These are phyloP conservation scores for Drosophila parabipectinata DNA, from an alignment of 1,140 invertebrate species.

Conservation along the genomic window DNA sequence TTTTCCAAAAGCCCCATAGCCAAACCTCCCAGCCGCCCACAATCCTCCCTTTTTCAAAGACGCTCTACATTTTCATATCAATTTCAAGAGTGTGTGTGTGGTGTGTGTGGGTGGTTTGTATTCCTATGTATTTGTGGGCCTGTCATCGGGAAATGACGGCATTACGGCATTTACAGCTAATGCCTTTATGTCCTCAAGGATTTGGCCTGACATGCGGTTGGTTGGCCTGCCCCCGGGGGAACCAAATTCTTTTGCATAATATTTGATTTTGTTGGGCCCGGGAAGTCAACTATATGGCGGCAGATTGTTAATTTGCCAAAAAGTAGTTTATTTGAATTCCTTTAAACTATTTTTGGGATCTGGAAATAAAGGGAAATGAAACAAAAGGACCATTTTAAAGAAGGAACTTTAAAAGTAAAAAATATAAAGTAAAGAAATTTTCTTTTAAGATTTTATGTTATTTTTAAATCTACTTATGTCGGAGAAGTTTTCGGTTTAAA, in stretches of 20 bases:
- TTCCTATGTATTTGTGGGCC: conserved; percentile 19
- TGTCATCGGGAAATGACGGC: conserved; percentile 79
- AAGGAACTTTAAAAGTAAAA: too few relatives aligned
- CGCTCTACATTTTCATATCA: conserved; percentile 48
- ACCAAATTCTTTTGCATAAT: conserved; percentile 70
- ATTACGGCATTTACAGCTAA: conserved; percentile 80
- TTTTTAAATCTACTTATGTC: too few relatives aligned
- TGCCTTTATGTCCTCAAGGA: conserved; percentile 75
- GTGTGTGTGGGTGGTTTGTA: not conserved
- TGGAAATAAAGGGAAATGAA: too few relatives aligned
- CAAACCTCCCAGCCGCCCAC: conserved; percentile 11
- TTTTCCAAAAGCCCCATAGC: not conserved
- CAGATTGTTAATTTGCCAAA: conserved; percentile 38
- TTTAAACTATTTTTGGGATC: not conserved
- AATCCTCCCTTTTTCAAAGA: conserved; percentile 16
- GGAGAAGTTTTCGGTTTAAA: too few relatives aligned
- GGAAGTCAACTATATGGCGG: conserved; percentile 25
- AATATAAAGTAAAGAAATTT: too few relatives aligned
- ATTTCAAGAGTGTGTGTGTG: conserved; percentile 18
- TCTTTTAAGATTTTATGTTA: too few relatives aligned
- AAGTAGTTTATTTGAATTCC: conserved; percentile 30
- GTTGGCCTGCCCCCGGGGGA: conserved; percentile 7
- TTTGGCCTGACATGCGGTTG: conserved; percentile 48
- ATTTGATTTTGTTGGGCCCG: conserved; percentile 73
- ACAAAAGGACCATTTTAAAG: too few relatives aligned